Percentiles rank a stretch among this genome's conserved stretches.
These are phyloP conservation scores for Pocillopora meandrina DNA, from an alignment of 92 coral and sea anemone species.

Conservation along the genomic window DNA sequence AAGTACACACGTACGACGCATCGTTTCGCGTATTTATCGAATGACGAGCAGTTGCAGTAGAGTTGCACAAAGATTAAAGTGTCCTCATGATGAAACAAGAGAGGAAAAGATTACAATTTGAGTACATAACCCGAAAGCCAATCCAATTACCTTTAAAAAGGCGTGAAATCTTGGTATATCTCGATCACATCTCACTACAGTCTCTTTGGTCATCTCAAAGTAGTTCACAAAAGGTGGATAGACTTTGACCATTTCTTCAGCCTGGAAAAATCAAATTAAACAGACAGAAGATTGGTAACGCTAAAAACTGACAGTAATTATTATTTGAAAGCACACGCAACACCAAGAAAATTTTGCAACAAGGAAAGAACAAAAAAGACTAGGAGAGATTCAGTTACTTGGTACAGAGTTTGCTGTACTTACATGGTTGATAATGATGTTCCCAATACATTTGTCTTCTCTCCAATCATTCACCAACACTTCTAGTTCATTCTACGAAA, in stretches of 20 bases:
- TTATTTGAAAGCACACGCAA: not conserved
- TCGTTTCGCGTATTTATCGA: no score
- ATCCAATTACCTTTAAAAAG: conserved; percentile 72
- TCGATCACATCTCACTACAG: conserved; percentile 82
- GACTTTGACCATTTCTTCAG: conserved; percentile 91
- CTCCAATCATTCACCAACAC: conserved; percentile 77
- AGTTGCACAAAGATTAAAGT: not conserved
- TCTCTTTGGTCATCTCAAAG: conserved; percentile 99
- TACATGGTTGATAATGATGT: conserved; percentile 82
- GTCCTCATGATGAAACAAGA: not conserved
- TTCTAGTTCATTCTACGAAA: conserved; percentile 77
- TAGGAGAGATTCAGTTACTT: not conserved
- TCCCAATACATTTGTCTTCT: conserved; percentile 93
- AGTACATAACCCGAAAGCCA: not conserved
- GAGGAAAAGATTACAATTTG: not conserved
- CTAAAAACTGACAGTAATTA: not conserved
- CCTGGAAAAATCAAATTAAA: conserved; percentile 45
- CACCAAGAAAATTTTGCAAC: not conserved
- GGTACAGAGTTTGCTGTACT: conserved; percentile 10
- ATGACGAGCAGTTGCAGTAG: not conserved
- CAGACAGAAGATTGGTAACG: not conserved
- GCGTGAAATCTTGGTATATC: conserved; percentile 96
- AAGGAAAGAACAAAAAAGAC: not conserved
- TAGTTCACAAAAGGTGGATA: conserved; percentile 97
- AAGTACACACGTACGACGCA: no score